Evolutionary conservation across 2,888 invertebrate genomes (phyloP).

Genomic region (Tuta absoluta): DNA sequence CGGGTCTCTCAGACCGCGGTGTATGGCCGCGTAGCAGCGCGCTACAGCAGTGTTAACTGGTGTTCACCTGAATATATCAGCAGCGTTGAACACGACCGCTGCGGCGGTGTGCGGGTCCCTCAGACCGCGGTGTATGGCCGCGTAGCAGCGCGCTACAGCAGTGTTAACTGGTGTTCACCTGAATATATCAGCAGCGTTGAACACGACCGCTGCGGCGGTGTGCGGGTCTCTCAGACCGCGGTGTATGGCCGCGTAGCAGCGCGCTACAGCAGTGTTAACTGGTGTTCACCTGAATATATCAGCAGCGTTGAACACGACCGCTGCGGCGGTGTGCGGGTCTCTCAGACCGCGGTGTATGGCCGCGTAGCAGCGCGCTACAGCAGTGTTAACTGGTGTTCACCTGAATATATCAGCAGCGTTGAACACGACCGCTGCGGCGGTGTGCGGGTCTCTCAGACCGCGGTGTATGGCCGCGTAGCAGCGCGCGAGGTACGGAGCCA

Average conservation of each 20-base stretch:
- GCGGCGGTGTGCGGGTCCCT: too few species aligned
- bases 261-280: constrained; percentile 97
- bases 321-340: constrained; percentile 86
- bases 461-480: constrained; percentile 96
- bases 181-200: constrained; percentile 93
- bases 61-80: too few species aligned
- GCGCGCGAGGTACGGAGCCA: constrained; percentile 95
- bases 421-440: constrained; percentile 92
- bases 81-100: too few species aligned
- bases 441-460: constrained; percentile 87
- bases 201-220: constrained; percentile 90
- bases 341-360: constrained; percentile 93
- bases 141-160: too few species aligned
- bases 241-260: constrained; percentile 95
- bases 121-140: too few species aligned
- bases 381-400: constrained; percentile 89
- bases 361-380: constrained; percentile 96
- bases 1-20: too few species aligned
- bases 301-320: constrained; percentile 91
- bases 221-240: constrained; percentile 89
- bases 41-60: too few species aligned
- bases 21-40: too few species aligned
- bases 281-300: constrained; percentile 88
- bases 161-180: too few species aligned
- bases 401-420: constrained; percentile 94